Base-by-base conservation (phyloP, 2,113 vertebrate species). In the Psittacara wagleri region DNA sequence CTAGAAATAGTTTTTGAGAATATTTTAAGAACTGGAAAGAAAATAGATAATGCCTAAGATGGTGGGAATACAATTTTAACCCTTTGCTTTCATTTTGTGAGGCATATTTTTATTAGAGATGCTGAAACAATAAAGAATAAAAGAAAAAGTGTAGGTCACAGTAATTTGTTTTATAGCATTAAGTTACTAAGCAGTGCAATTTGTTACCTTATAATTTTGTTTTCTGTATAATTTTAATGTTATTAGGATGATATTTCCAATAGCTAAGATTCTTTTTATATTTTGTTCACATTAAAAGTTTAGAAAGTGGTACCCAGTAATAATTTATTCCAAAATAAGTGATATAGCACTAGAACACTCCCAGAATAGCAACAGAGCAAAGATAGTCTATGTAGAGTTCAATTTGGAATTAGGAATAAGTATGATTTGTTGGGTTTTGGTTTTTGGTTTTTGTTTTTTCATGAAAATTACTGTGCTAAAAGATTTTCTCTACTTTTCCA, bases 11-110 rank as follows among this genome's bases (percentile, higher is more conserved):
- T 94, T 93, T 82, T 93, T 48, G 81, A 90, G 48, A 52, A 57
- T 95, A 91, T 89, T 95, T 94, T 95, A 89, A 88, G 94, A 97
- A 93, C 27, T 91, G n/a, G 27, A 79, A 74, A 37, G 39, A 25
- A 93, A 93, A 82, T 10, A 85, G 13, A 59, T 48, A 72, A 83
- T 63, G 39, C 16, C 7, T 70, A 92, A 79, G 54, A 82, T 66
- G 29, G 46, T 83, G 6, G 35, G 31, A 80, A 86, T 43, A n/a
- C 41, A 75, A 59, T 78, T 93, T 77, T 91, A 96, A 96, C 31
- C 3, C 29, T 81, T 82, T 75, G 11, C 6, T 85, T 87, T 72
- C 37, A 61, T 46, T 77, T 81, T 7, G 39, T 17, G 4, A 64
- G 5, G 7, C 10, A 49, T 5, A 20, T 61, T 52, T 78, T 61